phyloP scores from a whole-genome alignment of 2,888 invertebrate genomes.

The Calliphora vomitoria region DNA sequence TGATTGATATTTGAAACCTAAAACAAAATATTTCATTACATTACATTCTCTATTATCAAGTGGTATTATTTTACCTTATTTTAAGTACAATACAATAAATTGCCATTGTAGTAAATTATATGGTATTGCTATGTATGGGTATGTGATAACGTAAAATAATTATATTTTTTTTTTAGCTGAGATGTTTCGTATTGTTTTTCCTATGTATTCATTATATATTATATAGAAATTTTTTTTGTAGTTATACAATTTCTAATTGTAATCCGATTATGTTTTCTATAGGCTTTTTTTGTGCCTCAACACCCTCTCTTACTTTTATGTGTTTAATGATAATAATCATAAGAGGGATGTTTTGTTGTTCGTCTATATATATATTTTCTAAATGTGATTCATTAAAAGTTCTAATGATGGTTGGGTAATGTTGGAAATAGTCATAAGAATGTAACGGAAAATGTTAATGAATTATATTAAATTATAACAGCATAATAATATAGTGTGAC shows the following conservation, averaged over 20 bases:
- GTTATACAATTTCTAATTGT: slow-evolving; percentile 34
- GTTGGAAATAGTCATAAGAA: background rate
- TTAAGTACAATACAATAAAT: background rate
- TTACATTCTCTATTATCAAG: slow-evolving; percentile 8
- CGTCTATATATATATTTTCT: background rate
- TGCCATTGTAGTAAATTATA: background rate
- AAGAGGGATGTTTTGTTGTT: slow-evolving; percentile 13
- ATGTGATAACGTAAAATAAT: background rate
- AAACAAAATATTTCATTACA: slow-evolving; percentile 12
- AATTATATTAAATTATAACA: background rate
- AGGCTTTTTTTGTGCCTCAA: slow-evolving; percentile 10
- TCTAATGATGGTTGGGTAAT: background rate
- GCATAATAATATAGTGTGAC: background rate
- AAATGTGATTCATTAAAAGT: background rate
- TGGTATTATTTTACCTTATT: slow-evolving; percentile 35
- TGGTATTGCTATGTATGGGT: background rate
- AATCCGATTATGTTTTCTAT: slow-evolving; percentile 40
- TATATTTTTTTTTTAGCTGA: slow-evolving; percentile 15
- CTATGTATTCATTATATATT: background rate
- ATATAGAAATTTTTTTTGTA: slow-evolving; percentile 10
- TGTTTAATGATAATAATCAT: background rate
- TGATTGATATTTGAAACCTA: slow-evolving; percentile 5
- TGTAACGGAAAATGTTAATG: background rate
- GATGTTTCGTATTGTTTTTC: slow-evolving; percentile 20
- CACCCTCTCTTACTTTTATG: background rate